Base-by-base conservation (phyloP, 1,140 invertebrate species). In the Pseudomyrmex gracilis region DNA sequence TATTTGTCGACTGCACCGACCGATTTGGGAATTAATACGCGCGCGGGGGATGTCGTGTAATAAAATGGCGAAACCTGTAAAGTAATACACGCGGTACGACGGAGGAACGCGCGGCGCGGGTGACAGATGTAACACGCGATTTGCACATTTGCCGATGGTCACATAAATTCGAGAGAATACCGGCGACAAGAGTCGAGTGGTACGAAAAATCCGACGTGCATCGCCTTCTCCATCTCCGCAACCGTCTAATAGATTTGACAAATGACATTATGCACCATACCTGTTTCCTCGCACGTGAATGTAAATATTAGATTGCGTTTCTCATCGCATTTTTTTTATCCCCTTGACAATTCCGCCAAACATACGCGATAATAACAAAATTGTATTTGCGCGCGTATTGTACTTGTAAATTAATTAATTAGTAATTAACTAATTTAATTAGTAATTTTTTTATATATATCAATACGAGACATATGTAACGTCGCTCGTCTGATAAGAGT, bases 1-100 rank as follows among this genome's bases (percentile, higher is more conserved):
- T 92, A 92, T 93, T 92, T 92, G 91, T 92, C 88, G 76, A 85
- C 82, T 82, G 86, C 67, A 82, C 82, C 87, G 86, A 90, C 51
- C 89, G 90, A 90, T 92, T 90, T 90, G 80, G 67, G 73, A 84
- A 85, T 87, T 84, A 82, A 80, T 82, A 60, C 64, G 63, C 77
- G 43, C 63, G 78, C 61, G 74, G 80, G 80, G 61, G 85, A 83
- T 68, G 78, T 57, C 73, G 60, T 74, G 76, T 85, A 88, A 90
- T 84, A 88, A 87, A 84, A 80, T 60, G 24, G 57, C 2, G 1
- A 47, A 22, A 20, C 45, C 22, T 53, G 34, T 34, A 34, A 66
- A 64, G 61, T 53, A 45, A 77, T n/a, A n/a, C n/a, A n/a, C n/a
- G n/a, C n/a, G n/a, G n/a, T n/a, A n/a, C n/a, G 47, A 15, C 10